Percentiles rank a stretch among this genome's conserved stretches.
Evolutionary conservation across 2,888 invertebrate species (phyloP).

Genomic region (Hirtodrosophila alboralis): DNA sequence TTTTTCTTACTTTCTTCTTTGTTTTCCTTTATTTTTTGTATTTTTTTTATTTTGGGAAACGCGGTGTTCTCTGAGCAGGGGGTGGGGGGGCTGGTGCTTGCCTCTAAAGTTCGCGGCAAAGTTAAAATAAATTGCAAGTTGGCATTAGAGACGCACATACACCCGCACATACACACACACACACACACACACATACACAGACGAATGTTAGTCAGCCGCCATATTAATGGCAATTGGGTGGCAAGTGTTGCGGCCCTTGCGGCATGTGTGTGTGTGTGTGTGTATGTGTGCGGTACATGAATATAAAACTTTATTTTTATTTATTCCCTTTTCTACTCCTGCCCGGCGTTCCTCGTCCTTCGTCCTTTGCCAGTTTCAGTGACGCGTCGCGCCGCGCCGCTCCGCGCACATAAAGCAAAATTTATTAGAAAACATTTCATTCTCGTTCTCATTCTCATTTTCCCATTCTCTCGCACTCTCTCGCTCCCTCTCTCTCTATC

Average conservation of each 20-base stretch:
- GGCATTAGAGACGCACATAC: constrained; percentile 77
- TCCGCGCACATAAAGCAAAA: constrained; percentile 83
- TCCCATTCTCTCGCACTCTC: constrained; percentile 35
- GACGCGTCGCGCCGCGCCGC: constrained; percentile 45
- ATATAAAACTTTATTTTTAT: constrained; percentile 79
- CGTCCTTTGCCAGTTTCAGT: constrained; percentile 21
- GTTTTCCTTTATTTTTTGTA: constrained; percentile 25
- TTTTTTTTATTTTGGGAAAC: constrained; percentile 17
- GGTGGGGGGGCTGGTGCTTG: constrained; percentile 32
- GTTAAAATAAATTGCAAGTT: constrained; percentile 77
- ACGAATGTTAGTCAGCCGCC: constrained; percentile 79
- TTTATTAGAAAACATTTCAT: constrained; percentile 84
- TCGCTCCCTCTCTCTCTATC: too few species aligned
- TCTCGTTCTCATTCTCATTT: constrained; percentile 55
- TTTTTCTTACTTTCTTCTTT: constrained; percentile 29
- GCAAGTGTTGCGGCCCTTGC: constrained; percentile 68
- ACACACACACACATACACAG: constrained; percentile 32
- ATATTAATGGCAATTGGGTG: constrained; percentile 83
- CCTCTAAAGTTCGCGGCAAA: constrained; percentile 78
- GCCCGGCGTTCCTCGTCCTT: not conserved
- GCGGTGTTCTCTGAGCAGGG: not conserved
- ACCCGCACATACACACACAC: constrained; percentile 27
- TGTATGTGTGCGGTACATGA: constrained; percentile 71
- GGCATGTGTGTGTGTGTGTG: constrained; percentile 60
- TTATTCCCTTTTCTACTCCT: constrained; percentile 73